Evolutionary conservation across 2,113 vertebrate species (phyloP).

Genomic region (Phalacrocorax brasilianus): DNA sequence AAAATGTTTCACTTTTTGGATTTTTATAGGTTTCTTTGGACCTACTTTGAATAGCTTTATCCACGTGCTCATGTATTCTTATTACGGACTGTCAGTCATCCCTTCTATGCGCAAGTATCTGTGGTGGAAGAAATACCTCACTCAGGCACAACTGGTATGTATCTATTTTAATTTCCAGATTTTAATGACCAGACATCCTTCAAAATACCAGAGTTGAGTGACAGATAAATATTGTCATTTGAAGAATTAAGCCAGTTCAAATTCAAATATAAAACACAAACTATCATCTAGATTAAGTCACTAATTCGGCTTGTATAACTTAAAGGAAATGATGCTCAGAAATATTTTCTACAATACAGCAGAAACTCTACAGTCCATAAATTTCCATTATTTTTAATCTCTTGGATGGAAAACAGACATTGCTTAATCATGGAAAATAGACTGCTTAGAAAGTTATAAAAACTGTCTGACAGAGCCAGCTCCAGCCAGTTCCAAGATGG

Average conservation of each 20-base stretch:
- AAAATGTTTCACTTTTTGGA: not conserved
- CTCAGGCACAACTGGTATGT: conserved; percentile 86
- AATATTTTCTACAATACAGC: not conserved
- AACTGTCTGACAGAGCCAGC: not conserved
- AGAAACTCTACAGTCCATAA: not conserved
- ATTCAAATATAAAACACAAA: not conserved
- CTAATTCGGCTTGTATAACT: not conserved
- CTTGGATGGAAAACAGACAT: not conserved
- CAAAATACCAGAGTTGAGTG: not conserved
- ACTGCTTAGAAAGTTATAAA: not conserved
- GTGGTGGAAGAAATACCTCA: conserved; percentile 92
- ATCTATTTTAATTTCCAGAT: not conserved
- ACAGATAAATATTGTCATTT: not conserved
- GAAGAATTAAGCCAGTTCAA: not conserved
- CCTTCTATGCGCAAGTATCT: conserved; percentile 87
- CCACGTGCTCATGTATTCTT: conserved; percentile 89
- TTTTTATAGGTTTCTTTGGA: conserved; percentile 84
- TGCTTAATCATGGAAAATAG: not conserved
- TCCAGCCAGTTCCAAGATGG: not conserved
- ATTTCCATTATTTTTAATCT: not conserved
- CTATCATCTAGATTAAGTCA: not conserved
- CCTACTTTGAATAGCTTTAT: conserved; percentile 89
- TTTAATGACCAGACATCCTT: not conserved
- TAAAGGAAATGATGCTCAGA: not conserved
- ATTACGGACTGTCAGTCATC: conserved; percentile 85